A percentile compares a stretch with the other conserved stretches of the same genome.
Conservation (phyloP, 2,113 vertebrate species). For the Bufo bufo region DNA sequence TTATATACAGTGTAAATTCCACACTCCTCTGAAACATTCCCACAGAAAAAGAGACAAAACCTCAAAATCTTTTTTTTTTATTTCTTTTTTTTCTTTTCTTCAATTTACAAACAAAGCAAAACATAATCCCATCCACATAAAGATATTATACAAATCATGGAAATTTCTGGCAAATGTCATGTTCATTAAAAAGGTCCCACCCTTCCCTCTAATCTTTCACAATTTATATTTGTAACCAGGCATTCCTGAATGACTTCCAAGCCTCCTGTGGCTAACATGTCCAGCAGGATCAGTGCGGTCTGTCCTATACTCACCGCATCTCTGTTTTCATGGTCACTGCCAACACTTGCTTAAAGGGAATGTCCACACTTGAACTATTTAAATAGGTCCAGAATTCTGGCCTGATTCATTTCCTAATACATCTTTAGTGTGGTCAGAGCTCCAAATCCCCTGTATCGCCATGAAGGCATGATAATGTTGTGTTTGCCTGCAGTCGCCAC, state of each 20-base stretch:
- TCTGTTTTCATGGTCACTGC: not conserved
- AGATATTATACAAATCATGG: not conserved
- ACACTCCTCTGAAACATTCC: not conserved
- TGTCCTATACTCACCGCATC: no score
- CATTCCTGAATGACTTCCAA: not conserved
- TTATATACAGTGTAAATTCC: not conserved
- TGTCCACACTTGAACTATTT: not conserved
- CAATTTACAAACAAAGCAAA: slow-evolving; percentile 27
- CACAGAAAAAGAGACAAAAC: not conserved
- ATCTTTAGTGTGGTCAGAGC: not conserved
- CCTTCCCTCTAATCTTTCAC: not conserved
- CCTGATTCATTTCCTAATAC: not conserved
- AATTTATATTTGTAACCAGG: not conserved
- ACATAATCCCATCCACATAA: not conserved
- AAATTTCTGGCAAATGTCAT: not conserved
- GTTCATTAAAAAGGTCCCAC: not conserved
- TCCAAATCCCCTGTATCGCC: not conserved
- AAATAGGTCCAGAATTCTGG: not conserved
- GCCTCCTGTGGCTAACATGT: not conserved
- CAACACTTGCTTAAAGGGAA: not conserved
- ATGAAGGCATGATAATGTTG: not conserved
- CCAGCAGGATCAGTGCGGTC: not conserved
- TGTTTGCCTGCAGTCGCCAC: not conserved
- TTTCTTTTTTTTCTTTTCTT: not conserved
- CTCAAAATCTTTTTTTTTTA: not conserved